Evolutionary conservation across 2,113 vertebrate genomes (phyloP).

Genomic region (Cyanoderma ruficeps): DNA sequence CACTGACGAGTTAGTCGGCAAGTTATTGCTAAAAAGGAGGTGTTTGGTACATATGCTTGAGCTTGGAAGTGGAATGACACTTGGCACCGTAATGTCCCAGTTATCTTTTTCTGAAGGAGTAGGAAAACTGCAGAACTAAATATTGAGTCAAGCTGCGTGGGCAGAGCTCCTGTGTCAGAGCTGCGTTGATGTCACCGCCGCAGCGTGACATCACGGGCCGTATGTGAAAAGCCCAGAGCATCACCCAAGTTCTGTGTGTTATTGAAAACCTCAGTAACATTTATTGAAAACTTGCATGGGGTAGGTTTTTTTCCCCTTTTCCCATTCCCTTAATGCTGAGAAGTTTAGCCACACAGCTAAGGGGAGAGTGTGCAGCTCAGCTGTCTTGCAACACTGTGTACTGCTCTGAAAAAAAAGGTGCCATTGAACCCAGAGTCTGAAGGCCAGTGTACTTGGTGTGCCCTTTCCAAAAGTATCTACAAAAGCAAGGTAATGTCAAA

Average conservation of each 20-base stretch:
- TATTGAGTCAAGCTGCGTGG: not conserved
- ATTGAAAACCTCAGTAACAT: not conserved
- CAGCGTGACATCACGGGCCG: not conserved
- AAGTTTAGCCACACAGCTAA: not conserved
- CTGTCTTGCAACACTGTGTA: not conserved
- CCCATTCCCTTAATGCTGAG: not conserved
- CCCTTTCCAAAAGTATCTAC: not conserved
- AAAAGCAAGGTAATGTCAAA: not conserved
- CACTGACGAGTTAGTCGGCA: not conserved
- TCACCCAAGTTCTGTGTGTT: not conserved
- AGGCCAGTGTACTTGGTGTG: not conserved
- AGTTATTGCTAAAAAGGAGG: not conserved
- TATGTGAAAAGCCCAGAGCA: not conserved
- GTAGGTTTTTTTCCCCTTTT: not conserved
- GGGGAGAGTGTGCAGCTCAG: not conserved
- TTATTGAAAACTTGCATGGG: not conserved
- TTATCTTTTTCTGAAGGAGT: not conserved
- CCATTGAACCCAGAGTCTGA: not conserved
- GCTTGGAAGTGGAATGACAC: not conserved
- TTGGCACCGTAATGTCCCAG: conserved; percentile 19
- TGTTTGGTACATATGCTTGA: conserved; percentile 34
- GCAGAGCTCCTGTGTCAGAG: not conserved
- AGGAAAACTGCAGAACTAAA: conserved; percentile 16
- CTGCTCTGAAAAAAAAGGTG: not conserved
- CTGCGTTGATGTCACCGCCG: accelerated